phyloP scores from a whole-genome alignment of 64 coral and sea anemone species.

The Cladopsammia gracilis region DNA sequence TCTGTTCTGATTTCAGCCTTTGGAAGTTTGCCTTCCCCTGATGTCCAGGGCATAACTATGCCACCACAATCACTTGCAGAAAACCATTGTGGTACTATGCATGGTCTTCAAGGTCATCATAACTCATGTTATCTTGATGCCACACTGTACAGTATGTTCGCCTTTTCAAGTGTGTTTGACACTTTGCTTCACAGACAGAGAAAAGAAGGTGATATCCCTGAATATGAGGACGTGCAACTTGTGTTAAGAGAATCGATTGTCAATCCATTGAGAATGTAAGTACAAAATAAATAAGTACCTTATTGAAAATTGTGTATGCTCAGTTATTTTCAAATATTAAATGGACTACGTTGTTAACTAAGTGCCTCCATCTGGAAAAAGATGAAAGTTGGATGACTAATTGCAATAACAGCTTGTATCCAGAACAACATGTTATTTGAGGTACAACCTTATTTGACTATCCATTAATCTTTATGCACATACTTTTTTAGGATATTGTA shows the following conservation, averaged over 20 bases:
- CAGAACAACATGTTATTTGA: no score
- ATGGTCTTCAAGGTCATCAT: slow-evolving; percentile 96
- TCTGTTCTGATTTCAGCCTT: slow-evolving; percentile 62
- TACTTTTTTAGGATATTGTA: no score
- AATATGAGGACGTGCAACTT: slow-evolving; percentile 91
- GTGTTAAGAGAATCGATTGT: slow-evolving; percentile 89
- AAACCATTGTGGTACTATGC: slow-evolving; percentile 36
- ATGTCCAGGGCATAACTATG: slow-evolving; percentile 41
- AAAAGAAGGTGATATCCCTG: slow-evolving; percentile 58
- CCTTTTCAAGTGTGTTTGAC: slow-evolving; percentile 90
- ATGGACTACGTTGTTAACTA: no score
- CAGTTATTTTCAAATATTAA: no score
- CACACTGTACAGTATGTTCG: slow-evolving; percentile 91
- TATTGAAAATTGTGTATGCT: no score
- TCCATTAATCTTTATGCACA: no score
- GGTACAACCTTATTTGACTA: no score
- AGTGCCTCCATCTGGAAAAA: no score
- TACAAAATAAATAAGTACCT: background rate
- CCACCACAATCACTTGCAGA: slow-evolving; percentile 46
- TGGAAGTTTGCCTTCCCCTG: slow-evolving; percentile 73
- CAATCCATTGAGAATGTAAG: slow-evolving; percentile 92
- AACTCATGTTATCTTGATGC: slow-evolving; percentile 98
- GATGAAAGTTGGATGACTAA: no score
- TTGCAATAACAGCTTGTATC: no score
- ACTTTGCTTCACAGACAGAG: slow-evolving; percentile 71